Evolutionary conservation across 2,888 invertebrate genomes (phyloP), one percentile per base, ranked within the genome.

Genomic region (Drosophila nr. perissopoda): DNA sequence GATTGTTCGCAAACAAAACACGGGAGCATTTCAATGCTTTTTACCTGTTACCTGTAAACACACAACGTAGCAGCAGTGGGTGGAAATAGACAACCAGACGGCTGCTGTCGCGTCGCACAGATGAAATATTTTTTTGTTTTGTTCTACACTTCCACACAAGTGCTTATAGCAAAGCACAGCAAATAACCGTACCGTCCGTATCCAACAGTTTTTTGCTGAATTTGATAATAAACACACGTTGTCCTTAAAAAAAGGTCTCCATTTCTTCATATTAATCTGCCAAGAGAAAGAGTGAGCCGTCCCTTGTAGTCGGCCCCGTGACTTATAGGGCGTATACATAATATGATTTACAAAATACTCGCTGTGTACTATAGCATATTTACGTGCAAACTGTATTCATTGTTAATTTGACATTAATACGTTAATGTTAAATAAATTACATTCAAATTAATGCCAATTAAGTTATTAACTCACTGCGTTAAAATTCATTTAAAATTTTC

Each of bases 1-100:
- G 90, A 88, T 90, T 85, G 85, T 83, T 82, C 68, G 62, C 90
- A 85, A 82, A 85, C 90, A 89, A 88, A 88, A 88, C 84, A 88
- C 76, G 73, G 67, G 71, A 88, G 59, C 77, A 85, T 89, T 89
- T 89, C 88, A 89, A 88, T 88, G 88, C 74, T 77, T 84, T 88
- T 89, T 70, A 81, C 79, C 77, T 80, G 77, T 74, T 82, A 81
- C 63, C 89, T 88, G 85, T 84, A 82, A 88, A 84, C 75, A 88
- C 77, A 65, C 46, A 66, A 61, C 18, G 42, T 53, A 58, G 52
- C 51, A 59, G 64, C 42, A 57, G 33, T 52, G 53, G 62, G 56
- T 66, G 65, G 67, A 56, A 64, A 60, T 64, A 69, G 62, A 59
- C 59, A 59, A 27, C n/a, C 70, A 70, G 65, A 42, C 68, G 70